phyloP scores from a whole-genome alignment of 2,797 vertebrate genomes.

The Ptychadena robeensis region DNA sequence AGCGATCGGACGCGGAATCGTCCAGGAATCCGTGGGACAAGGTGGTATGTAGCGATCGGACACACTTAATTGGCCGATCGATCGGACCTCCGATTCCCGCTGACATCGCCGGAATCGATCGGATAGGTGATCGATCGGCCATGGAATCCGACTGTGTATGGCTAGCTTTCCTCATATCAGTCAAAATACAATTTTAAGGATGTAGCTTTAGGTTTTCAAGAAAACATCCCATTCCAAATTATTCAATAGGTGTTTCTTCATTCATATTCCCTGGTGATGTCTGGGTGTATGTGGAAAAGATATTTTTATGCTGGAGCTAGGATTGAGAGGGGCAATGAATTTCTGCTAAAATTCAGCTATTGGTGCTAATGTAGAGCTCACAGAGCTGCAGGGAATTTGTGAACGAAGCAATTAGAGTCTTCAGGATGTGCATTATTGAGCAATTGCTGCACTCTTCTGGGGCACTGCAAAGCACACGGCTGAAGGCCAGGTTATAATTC shows the following conservation, averaged over 20 bases:
- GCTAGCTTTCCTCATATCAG: too few relatives aligned
- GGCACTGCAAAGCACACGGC: constrained; percentile 50
- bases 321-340: constrained; percentile 47
- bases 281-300: constrained; percentile 19
- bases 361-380: constrained; percentile 55
- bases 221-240: constrained; percentile 42
- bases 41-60: too few relatives aligned
- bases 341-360: constrained; percentile 46
- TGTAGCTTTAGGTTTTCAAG: background rate
- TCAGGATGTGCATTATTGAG: constrained; percentile 61
- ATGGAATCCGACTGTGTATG: too few relatives aligned
- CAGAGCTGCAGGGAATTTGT: constrained; percentile 57
- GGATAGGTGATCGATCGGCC: too few relatives aligned
- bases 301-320: constrained; percentile 44
- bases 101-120: too few relatives aligned
- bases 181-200: background rate
- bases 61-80: too few relatives aligned
- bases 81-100: too few relatives aligned
- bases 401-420: constrained; percentile 59
- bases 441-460: constrained; percentile 55
- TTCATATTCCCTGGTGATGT: constrained; percentile 34
- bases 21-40: too few relatives aligned
- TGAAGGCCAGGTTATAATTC: constrained; percentile 60
- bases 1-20: too few relatives aligned
- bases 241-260: constrained; percentile 27